Evolutionary conservation across 30 jellyfish, hydroid and myxozoan genomes (phyloP).

Genomic region (Nemopilema nomurai): DNA sequence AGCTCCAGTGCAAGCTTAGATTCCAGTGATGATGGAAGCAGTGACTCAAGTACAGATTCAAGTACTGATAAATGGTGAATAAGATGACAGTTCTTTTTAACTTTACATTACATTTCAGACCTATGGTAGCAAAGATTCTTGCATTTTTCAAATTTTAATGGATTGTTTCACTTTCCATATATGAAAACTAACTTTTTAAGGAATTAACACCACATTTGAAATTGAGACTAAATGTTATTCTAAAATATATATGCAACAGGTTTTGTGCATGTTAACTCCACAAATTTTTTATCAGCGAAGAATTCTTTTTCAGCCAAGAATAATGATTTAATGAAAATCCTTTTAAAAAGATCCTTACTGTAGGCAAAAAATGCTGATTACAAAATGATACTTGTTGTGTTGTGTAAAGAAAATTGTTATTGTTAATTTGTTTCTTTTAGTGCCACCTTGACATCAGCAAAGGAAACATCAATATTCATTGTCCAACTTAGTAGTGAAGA

Average conservation of each 20-base stretch:
- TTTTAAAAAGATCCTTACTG: neutral
- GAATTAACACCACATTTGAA: neutral
- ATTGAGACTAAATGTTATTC: neutral
- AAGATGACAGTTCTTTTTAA: neutral
- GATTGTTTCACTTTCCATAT: neutral
- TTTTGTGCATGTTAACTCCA: neutral
- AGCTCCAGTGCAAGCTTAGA: conserved; percentile 11
- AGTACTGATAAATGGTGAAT: neutral
- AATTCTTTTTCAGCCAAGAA: neutral
- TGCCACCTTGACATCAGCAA: conserved; percentile 3
- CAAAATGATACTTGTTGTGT: conserved; percentile 5
- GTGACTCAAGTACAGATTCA: conserved; percentile 10
- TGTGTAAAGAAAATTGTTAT: conserved; percentile 1
- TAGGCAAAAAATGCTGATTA: neutral
- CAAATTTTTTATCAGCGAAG: neutral
- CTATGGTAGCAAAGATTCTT: neutral
- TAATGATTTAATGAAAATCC: neutral
- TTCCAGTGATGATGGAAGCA: neutral
- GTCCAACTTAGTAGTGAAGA: conserved; percentile 8
- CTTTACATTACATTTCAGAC: neutral
- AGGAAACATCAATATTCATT: conserved; percentile 12
- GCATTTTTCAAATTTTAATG: neutral
- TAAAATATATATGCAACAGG: neutral
- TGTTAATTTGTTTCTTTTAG: conserved; percentile 3
- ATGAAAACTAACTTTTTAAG: neutral